A percentile compares a stretch with the other conserved stretches of the same genome.
Conservation (phyloP, 2,797 vertebrate species). For the Melanotaenia nigrans region DNA sequence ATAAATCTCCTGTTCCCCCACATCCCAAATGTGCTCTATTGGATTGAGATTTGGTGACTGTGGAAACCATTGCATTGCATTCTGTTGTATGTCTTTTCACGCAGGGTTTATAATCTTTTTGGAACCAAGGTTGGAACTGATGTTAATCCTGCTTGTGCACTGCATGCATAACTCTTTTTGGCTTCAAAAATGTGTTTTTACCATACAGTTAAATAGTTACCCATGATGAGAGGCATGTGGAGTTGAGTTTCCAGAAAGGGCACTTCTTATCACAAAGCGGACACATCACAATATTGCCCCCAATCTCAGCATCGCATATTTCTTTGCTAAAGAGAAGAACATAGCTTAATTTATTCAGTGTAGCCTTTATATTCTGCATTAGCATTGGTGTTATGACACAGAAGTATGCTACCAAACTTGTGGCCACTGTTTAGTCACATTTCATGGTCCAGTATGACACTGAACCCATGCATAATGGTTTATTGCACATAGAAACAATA, state of each 20-base stretch:
- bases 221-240: slow-evolving; percentile 91
- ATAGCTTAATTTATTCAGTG: neutral
- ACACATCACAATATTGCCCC: slow-evolving; percentile 95
- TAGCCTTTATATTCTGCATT: neutral
- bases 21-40: too few species aligned
- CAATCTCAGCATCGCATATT: slow-evolving; percentile 88
- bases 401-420: neutral
- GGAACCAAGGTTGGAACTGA: neutral
- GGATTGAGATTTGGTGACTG: too few species aligned
- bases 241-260: slow-evolving; percentile 93
- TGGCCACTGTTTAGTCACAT: neutral
- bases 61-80: neutral
- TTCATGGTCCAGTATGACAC: neutral
- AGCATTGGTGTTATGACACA: neutral
- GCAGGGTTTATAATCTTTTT: neutral
- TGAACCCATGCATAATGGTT: neutral
- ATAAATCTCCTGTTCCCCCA: neutral
- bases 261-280: slow-evolving; percentile 93
- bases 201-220: slow-evolving; percentile 67
- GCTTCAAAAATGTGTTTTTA: neutral
- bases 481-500: neutral
- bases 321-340: slow-evolving; percentile 83
- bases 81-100: neutral
- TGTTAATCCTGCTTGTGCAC: neutral
- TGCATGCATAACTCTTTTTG: neutral